Evolutionary conservation across 1,140 invertebrate species (phyloP).

Genomic region (Tribolium castaneum): DNA sequence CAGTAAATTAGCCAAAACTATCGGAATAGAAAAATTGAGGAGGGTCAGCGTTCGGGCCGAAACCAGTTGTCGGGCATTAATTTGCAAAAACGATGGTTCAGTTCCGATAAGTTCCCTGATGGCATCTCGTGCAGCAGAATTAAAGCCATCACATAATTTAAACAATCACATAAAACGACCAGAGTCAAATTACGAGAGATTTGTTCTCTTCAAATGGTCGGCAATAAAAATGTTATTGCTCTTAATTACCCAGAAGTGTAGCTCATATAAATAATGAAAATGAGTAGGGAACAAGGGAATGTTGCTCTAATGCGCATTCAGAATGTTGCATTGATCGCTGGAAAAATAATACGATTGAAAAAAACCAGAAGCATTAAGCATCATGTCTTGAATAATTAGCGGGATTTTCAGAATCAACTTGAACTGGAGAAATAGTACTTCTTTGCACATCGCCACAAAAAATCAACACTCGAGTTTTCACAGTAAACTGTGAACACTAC

Average conservation of each 20-base stretch:
- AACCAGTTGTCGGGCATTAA: slow-evolving; percentile 22
- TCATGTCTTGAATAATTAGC: slow-evolving; percentile 15
- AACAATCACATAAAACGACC: slow-evolving; percentile 45
- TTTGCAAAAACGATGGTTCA: slow-evolving; percentile 21
- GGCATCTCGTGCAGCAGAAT: slow-evolving; percentile 20
- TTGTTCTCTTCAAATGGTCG: slow-evolving; percentile 47
- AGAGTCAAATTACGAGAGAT: slow-evolving; percentile 50
- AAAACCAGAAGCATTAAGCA: slow-evolving; percentile 26
- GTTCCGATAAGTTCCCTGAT: slow-evolving; percentile 14
- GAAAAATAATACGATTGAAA: slow-evolving; percentile 8
- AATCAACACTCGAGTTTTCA: slow-evolving; percentile 33
- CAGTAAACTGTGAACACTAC: slow-evolving; percentile 37
- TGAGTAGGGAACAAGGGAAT: slow-evolving; percentile 34
- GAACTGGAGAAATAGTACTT: background rate
- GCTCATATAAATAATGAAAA: slow-evolving; percentile 53
- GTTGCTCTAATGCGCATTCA: slow-evolving; percentile 39
- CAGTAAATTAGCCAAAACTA: too few relatives aligned
- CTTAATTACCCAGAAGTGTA: slow-evolving; percentile 50
- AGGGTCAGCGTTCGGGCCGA: slow-evolving; percentile 6
- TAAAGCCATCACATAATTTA: slow-evolving; percentile 32
- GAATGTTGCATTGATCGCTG: slow-evolving; percentile 22
- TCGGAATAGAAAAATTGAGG: background rate
- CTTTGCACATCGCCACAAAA: slow-evolving; percentile 20
- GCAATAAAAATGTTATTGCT: slow-evolving; percentile 51
- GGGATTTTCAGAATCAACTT: slow-evolving; percentile 14